A percentile compares a stretch with the other conserved stretches of the same genome.
phyloP scores from a whole-genome alignment of 2,113 vertebrate species.

The Pygathrix nemaeus region DNA sequence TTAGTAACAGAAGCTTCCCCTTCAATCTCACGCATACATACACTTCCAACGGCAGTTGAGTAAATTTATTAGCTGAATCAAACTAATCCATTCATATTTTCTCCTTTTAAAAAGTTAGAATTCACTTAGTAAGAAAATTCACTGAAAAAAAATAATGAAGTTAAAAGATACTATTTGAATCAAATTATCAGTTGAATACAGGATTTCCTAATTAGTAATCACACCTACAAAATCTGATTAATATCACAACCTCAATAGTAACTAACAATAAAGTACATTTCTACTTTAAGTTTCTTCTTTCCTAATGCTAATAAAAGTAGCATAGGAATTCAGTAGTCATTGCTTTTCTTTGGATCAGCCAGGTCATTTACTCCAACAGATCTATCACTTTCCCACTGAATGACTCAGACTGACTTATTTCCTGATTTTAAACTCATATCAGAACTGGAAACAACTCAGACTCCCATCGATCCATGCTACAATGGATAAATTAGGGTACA shows the following conservation, averaged over 20 bases:
- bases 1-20: neutral
- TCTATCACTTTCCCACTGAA: neutral
- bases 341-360: neutral
- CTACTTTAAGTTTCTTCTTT: neutral
- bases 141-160: slow-evolving; percentile 47
- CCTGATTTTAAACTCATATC: slow-evolving; percentile 3
- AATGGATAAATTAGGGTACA: neutral
- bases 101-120: slow-evolving; percentile 43
- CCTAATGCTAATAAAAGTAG: neutral
- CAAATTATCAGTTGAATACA: slow-evolving; percentile 37
- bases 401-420: neutral
- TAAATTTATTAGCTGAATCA: slow-evolving; percentile 20
- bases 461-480: neutral
- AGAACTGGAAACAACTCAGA: slow-evolving; percentile 1
- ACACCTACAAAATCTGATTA: slow-evolving; percentile 17
- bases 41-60: neutral
- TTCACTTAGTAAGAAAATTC: slow-evolving; percentile 29
- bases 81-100: neutral
- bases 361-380: neutral
- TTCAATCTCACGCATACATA: neutral
- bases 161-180: slow-evolving; percentile 37
- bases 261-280: slow-evolving; percentile 20
- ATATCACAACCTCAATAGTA: neutral
- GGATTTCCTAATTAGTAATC: slow-evolving; percentile 43
- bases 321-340: neutral